phyloP scores from a whole-genome alignment of 92 coral and sea anemone species.

The Heteractis magnifica region DNA sequence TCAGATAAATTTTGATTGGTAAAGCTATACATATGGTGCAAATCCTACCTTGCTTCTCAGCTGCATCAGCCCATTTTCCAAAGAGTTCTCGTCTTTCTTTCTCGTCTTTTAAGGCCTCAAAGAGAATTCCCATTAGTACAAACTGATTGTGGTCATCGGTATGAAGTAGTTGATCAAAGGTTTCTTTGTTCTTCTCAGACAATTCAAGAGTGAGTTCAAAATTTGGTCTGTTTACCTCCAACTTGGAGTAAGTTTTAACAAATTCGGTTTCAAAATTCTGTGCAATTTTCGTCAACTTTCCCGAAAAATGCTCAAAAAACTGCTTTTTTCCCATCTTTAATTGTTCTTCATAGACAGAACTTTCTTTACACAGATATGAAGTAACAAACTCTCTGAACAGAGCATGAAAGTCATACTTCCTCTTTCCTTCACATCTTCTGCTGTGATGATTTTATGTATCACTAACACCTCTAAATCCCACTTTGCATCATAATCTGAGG shows the following conservation, averaged over 20 bases:
- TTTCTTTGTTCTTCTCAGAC: slow-evolving; percentile 25
- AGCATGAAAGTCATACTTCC: slow-evolving; percentile 62
- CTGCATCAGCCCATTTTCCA: slow-evolving; percentile 48
- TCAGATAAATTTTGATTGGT: too few relatives aligned
- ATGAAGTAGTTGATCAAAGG: slow-evolving; percentile 32
- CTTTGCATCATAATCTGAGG: slow-evolving; percentile 25
- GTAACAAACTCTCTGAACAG: slow-evolving; percentile 52
- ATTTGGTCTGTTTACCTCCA: slow-evolving; percentile 44
- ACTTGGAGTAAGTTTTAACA: slow-evolving; percentile 28
- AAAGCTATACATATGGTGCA: too few relatives aligned
- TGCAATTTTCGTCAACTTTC: slow-evolving; percentile 42
- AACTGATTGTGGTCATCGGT: slow-evolving; percentile 28
- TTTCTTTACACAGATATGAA: slow-evolving; percentile 20
- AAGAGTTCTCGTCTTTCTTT: slow-evolving; percentile 40
- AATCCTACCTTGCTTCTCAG: slow-evolving; percentile 42
- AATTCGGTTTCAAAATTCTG: slow-evolving; percentile 48
- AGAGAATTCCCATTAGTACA: slow-evolving; percentile 35
- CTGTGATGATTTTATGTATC: slow-evolving; percentile 16
- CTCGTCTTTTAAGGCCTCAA: slow-evolving; percentile 46
- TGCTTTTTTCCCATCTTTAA: slow-evolving; percentile 39
- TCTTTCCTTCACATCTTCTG: slow-evolving; percentile 17
- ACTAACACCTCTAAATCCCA: slow-evolving; percentile 50
- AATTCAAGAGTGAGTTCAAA: slow-evolving; percentile 55
- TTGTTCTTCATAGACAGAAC: slow-evolving; percentile 1
- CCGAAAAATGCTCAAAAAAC: slow-evolving; percentile 48